phyloP scores from a whole-genome alignment of 64 coral and sea anemone genomes.

The Trachythela sp. region DNA sequence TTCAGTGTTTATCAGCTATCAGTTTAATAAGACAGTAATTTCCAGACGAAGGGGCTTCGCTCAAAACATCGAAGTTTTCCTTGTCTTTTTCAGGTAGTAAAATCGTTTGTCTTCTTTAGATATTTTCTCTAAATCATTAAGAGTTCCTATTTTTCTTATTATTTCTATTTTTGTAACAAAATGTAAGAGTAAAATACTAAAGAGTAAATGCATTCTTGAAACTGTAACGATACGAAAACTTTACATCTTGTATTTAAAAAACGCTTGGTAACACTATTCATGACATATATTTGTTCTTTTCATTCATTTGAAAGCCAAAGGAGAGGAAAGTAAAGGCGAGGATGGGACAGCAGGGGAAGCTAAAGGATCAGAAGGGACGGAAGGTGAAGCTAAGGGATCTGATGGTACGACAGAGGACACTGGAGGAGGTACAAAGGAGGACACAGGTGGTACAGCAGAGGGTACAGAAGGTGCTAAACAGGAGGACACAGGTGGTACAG shows the following conservation, averaged over 20 bases:
- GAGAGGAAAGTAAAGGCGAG: neutral
- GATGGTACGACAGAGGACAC: neutral
- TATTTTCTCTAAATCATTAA: no score
- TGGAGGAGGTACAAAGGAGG: neutral
- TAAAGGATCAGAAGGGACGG: neutral
- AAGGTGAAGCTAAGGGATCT: neutral
- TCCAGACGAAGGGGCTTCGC: no score
- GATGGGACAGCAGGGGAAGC: neutral
- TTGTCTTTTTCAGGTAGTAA: no score
- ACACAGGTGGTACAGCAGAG: neutral
- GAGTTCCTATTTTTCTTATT: no score
- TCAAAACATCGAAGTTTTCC: no score
- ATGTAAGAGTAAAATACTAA: no score
- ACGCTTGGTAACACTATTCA: neutral
- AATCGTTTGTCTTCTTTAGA: no score
- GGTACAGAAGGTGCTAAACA: neutral
- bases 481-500: neutral
- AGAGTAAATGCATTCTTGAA: no score
- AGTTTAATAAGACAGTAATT: no score
- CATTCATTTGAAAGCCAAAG: neutral
- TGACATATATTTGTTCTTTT: neutral
- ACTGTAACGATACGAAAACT: no score
- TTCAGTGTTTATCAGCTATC: no score
- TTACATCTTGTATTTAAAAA: neutral
- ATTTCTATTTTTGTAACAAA: no score